Evolutionary conservation across 2,113 vertebrate genomes (phyloP).

Genomic region (Ammodytes marinus): DNA sequence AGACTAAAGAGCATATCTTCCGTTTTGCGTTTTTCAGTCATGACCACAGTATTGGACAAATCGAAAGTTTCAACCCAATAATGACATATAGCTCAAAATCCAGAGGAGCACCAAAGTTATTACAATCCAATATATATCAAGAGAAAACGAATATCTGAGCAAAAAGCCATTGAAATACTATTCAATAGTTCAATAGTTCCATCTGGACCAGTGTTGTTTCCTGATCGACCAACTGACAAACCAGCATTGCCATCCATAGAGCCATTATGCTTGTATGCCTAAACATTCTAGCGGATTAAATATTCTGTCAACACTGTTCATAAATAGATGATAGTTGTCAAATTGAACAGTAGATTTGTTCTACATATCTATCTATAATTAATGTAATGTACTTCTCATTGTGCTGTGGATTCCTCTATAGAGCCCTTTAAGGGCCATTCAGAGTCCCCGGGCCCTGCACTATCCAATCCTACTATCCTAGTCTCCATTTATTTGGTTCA

Average conservation of each 20-base stretch:
- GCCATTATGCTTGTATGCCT: neutral
- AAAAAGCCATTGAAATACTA: neutral
- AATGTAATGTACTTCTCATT: neutral
- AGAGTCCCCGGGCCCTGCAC: conserved; percentile 8
- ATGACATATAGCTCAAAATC: neutral
- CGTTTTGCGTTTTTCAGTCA: neutral
- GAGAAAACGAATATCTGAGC: neutral
- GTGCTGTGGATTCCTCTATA: neutral
- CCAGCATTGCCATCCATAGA: neutral
- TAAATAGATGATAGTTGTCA: neutral
- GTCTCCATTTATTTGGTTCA: conserved; percentile 74
- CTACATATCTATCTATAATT: neutral
- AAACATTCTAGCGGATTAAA: neutral
- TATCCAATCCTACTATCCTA: conserved; percentile 41
- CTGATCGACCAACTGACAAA: neutral
- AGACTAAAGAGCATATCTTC: too few species aligned
- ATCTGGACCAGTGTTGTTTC: too few species aligned
- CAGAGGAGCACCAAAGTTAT: neutral
- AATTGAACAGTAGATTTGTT: neutral
- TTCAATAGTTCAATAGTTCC: neutral
- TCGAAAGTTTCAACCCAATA: neutral
- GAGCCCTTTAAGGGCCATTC: neutral
- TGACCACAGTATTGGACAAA: neutral
- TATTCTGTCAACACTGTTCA: neutral
- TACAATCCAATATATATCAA: too few species aligned